phyloP scores from a whole-genome alignment of 2,113 vertebrate species.

The Myodes glareolus region DNA sequence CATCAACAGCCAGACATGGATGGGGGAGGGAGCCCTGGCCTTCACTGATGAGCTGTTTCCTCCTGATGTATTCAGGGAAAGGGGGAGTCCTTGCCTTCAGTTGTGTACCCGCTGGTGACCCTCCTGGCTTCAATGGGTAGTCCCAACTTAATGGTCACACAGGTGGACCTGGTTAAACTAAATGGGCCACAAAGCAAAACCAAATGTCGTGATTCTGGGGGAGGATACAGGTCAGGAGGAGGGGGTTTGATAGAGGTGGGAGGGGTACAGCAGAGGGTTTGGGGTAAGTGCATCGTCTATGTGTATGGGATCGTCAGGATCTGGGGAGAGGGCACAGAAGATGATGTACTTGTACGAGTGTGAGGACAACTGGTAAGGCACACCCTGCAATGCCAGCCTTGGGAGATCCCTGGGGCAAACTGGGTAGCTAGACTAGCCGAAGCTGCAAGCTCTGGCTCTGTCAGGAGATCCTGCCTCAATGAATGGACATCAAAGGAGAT shows the following conservation, averaged over 20 bases:
- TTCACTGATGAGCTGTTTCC: neutral
- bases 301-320: neutral
- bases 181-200: neutral
- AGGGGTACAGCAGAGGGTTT: neutral
- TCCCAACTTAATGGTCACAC: neutral
- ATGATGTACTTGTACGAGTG: neutral
- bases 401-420: neutral
- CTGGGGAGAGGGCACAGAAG: neutral
- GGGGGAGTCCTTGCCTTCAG: no score
- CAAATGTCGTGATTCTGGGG: neutral
- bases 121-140: neutral
- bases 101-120: neutral
- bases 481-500: neutral
- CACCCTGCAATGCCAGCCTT: neutral
- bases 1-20: neutral
- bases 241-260: neutral
- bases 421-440: neutral
- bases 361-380: neutral
- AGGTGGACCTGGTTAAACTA: neutral
- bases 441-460: neutral
- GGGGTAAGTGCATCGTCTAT: fast-evolving
- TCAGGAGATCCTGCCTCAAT: neutral
- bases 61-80: neutral
- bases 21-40: neutral
- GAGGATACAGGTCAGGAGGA: neutral